phyloP scores from a whole-genome alignment of 2,797 vertebrate genomes.

The Loris lydekkerianus region DNA sequence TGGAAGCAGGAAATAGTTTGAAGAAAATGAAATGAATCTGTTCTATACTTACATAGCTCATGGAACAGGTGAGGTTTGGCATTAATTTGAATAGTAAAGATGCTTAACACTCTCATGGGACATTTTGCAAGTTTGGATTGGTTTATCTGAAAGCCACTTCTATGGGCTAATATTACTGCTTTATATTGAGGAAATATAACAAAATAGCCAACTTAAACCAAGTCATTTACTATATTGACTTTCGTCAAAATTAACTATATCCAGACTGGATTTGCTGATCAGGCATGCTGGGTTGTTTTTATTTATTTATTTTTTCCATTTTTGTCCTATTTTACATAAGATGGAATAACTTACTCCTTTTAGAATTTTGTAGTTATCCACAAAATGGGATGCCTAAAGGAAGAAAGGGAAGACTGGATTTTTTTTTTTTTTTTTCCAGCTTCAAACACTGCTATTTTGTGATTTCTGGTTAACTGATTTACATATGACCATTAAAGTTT shows the following conservation, averaged over 20 bases:
- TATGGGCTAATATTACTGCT: neutral
- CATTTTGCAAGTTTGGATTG: conserved; percentile 57
- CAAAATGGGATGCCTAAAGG: neutral
- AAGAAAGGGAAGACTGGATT: neutral
- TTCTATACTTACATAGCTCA: conserved; percentile 72
- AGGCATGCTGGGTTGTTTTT: neutral
- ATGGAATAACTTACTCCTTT: neutral
- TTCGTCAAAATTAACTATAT: neutral
- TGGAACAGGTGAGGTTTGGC: conserved; percentile 33
- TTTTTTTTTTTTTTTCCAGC: neutral
- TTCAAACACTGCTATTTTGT: neutral
- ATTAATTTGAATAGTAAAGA: conserved; percentile 62
- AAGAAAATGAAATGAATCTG: conserved; percentile 61
- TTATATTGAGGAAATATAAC: neutral
- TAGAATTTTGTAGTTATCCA: neutral
- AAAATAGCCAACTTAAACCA: neutral
- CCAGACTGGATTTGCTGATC: neutral
- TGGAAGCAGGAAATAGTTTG: conserved; percentile 45
- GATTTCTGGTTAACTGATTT: neutral
- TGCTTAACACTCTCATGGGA: neutral
- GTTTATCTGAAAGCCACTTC: conserved; percentile 7
- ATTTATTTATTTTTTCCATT: neutral
- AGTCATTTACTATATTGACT: neutral
- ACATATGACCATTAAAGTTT: neutral
- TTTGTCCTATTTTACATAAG: neutral